A percentile compares a stretch with the other conserved stretches of the same genome.
phyloP scores from a whole-genome alignment of 2,888 invertebrate species.

The Drosophila conformis region DNA sequence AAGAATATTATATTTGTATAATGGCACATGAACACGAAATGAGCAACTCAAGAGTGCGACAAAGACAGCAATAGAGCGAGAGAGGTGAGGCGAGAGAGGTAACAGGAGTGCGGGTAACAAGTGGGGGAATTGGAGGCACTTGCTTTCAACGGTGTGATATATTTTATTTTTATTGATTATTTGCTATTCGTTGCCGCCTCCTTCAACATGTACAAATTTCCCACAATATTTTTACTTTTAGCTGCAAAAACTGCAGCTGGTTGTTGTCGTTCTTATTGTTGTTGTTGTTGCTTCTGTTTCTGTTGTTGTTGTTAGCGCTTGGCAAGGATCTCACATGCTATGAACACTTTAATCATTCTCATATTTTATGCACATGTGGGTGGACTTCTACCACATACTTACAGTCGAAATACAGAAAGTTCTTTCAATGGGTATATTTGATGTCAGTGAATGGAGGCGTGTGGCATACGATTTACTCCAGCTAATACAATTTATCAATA shows the following conservation, averaged over 20 bases:
- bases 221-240: constrained; percentile 65
- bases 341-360: constrained; percentile 76
- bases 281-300: constrained; percentile 17
- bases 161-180: constrained; percentile 81
- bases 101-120: neutral
- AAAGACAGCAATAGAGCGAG: constrained; percentile 8
- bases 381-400: constrained; percentile 15
- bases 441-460: constrained; percentile 7
- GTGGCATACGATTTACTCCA: constrained; percentile 3
- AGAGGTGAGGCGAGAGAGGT: neutral
- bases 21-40: constrained; percentile 79
- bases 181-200: constrained; percentile 54
- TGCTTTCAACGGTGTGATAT: constrained; percentile 76
- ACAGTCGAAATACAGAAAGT: neutral
- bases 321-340: constrained; percentile 70
- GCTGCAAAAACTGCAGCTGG: constrained; percentile 43
- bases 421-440: constrained; percentile 5
- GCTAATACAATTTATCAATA: constrained; percentile 13
- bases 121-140: constrained; percentile 28
- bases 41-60: constrained; percentile 56
- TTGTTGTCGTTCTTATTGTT: constrained; percentile 5
- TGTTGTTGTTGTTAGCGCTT: constrained; percentile 30
- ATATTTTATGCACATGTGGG: constrained; percentile 68
- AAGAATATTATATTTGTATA: constrained; percentile 79
- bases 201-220: constrained; percentile 66